Evolutionary conservation across 2,797 vertebrate species (phyloP), one percentile per base, ranked within the genome.

Genomic region (Siniperca undulata): DNA sequence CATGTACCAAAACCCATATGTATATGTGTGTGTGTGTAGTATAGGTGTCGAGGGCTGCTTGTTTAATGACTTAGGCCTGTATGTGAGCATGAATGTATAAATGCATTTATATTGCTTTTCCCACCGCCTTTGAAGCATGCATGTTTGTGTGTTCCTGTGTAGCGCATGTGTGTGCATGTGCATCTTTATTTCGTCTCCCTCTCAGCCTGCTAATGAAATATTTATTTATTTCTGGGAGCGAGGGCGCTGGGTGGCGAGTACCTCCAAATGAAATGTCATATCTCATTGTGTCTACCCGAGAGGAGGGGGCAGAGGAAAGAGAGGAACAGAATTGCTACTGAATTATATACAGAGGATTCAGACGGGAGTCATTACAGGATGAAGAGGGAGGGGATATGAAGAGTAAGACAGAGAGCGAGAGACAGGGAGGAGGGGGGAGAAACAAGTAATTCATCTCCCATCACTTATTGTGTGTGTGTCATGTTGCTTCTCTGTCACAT

Each of bases 211-310:
- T 95, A 92, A 92, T 94, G 86, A 93, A 91, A 96, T 96, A 96
- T 97, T 97, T 97, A 96, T 97, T 97, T 97, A 97, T 98, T 97
- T 97, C 95, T 95, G 1, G 56, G 79, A 83, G 92, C 85, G 61
- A 78, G 82, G 92, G 95, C 84, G 95, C 84, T 83, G 80, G 81
- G 81, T 88, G 92, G 91, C 56, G 76, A 82, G 87, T 74, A 90
- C 86, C 92, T 87, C 90, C 90, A 93, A 94, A 93, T 95, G 93
- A 95, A 94, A 95, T 94, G 94, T 94, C 94, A 93, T 93, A 94
- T 94, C 93, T 95, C 93, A 94, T 95, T 92, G 90, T 90, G 91
- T 92, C 90, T 92, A 81, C 74, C 72, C 34, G 72, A 88, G 90
- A 91, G 88, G 82, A 89, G 75, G 74, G 58, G 55, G 76, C 65